phyloP scores from a whole-genome alignment of 2,888 invertebrate species.

The Caenorhabditis panamensis region DNA sequence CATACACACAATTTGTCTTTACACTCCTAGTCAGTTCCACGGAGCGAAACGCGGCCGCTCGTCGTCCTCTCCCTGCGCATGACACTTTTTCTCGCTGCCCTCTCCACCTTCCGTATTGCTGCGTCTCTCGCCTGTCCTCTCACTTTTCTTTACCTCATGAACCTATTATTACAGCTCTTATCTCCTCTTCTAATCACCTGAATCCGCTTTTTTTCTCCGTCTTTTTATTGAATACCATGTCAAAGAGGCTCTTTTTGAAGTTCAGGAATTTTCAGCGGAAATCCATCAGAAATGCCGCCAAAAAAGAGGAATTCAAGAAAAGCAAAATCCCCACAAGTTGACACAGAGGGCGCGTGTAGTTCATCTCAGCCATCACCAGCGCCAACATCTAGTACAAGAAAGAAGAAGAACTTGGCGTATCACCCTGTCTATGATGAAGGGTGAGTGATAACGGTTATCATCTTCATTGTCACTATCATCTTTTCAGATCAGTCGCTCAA shows the following conservation, averaged over 20 bases:
- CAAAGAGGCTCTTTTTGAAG: too few relatives aligned
- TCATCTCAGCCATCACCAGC: too few relatives aligned
- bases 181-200: not conserved
- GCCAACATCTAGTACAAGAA: too few relatives aligned
- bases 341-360: too few relatives aligned
- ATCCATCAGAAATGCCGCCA: not conserved
- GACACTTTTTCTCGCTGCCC: constrained; percentile 9
- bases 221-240: not conserved
- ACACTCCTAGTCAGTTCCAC: constrained; percentile 1
- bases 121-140: not conserved
- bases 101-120: not conserved
- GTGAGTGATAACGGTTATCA: not conserved
- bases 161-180: constrained; percentile 1
- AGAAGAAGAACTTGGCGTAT: not conserved
- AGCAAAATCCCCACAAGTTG: too few relatives aligned
- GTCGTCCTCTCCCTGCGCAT: not conserved
- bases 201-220: not conserved
- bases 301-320: not conserved
- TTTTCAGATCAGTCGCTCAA: not conserved
- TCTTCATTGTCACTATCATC: not conserved
- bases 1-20: constrained; percentile 3
- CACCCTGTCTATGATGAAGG: not conserved
- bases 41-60: not conserved
- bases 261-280: not conserved
- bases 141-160: not conserved